Percentiles rank a stretch among this genome's conserved stretches.
Conservation (phyloP, 2,797 vertebrate species). For the Eulemur albifrons region DNA sequence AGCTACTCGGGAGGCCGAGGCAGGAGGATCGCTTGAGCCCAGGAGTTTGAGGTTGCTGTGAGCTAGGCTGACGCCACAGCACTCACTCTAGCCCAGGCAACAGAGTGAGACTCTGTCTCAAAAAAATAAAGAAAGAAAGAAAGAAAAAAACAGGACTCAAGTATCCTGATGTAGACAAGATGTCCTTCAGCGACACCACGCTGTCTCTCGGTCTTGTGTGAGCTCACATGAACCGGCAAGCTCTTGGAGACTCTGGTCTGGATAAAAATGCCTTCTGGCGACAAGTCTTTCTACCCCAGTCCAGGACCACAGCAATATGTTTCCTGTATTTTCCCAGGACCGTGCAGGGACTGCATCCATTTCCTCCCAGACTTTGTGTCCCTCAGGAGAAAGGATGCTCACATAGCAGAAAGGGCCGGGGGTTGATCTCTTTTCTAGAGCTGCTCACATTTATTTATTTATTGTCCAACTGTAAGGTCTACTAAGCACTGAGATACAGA, state of each 20-base stretch:
- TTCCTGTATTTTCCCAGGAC: neutral
- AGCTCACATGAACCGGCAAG: neutral
- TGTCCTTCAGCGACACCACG: neutral
- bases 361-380: neutral
- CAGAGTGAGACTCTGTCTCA: no score
- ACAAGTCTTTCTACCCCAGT: neutral
- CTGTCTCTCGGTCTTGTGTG: neutral
- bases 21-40: no score
- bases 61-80: no score
- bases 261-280: neutral
- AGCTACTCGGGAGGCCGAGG: no score
- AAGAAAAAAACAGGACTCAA: neutral
- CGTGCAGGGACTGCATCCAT: fast-evolving
- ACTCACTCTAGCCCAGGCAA: no score
- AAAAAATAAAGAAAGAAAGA: neutral
- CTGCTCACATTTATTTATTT: neutral
- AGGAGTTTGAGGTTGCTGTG: no score
- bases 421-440: neutral
- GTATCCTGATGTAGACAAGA: no score
- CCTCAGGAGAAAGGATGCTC: neutral
- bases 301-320: neutral
- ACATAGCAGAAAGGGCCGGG: neutral
- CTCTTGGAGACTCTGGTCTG: neutral
- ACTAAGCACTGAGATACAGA: neutral
- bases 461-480: neutral